Base-by-base conservation (phyloP, 2,888 invertebrate genomes). In the Cephonodes hylas region DNA sequence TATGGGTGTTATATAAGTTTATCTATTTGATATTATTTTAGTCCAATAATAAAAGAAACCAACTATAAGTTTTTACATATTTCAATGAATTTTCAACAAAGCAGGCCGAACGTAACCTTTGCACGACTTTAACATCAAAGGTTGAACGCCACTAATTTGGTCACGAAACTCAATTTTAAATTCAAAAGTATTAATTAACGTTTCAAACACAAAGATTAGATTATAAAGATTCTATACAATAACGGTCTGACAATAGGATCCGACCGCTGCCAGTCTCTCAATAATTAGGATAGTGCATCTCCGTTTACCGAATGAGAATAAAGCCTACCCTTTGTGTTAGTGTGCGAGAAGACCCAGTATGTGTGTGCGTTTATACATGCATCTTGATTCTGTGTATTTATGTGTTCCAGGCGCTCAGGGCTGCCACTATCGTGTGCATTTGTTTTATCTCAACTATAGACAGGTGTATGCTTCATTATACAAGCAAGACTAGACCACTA, bases 241-340 rank as follows among this genome's bases (percentile, higher is more conserved):
- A n/a, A n/a, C n/a, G 62, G 59, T 65, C 46, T 23, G 81, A 85
- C 87, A 85, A 85, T 85, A 79, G 83, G 68, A 72, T 73, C 71
- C 79, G 60, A 38, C 38, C 72, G 83, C 79, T 81, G 72, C 79
- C 79, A 76, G 81, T 79, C 84, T 85, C 84, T 85, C 88, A 88
- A 91, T 91, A 89, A 91, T 88, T 89, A 88, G 93, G 94, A 81
- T 93, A 95, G 95, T 94, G 93, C 96, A 96, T 93, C 94, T 88
- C 83, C 80, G 84, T 83, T 83, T 83, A 81, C 84, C 80, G 85
- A 94, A 84, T 86, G 89, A 84, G 89, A 87, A 89, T 88, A 88
- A 89, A 89, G 89, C 90, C 88, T 84, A 81, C 79, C 85, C 85
- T 84, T 88, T 86, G 85, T 82, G 72, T 65, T 75, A 68, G 79